Percentiles rank a stretch among this genome's conserved stretches.
Evolutionary conservation across 53 echinoderm and acorn worm genomes (phyloP).

Genomic region (Crossaster papposus): DNA sequence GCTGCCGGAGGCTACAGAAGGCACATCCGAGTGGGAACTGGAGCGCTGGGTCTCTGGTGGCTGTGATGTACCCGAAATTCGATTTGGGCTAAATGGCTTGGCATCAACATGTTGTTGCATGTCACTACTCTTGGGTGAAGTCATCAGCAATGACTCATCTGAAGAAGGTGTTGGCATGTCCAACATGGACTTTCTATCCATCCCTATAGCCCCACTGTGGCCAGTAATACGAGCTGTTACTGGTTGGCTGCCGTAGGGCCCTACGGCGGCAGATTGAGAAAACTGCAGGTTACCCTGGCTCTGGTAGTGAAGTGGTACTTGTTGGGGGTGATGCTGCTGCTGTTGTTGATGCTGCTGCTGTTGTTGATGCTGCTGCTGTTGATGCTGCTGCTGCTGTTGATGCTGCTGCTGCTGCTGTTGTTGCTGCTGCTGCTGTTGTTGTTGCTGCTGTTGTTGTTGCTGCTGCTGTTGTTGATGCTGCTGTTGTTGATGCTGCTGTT

Average conservation of each 20-base stretch:
- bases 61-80: conserved; percentile 31
- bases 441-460: too few species aligned
- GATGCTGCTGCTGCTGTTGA: too few species aligned
- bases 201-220: conserved; percentile 10
- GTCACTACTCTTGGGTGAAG: conserved; percentile 68
- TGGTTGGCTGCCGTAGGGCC: conserved; percentile 28
- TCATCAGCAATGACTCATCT: conserved; percentile 19
- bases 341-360: conserved; percentile 39
- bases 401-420: too few species aligned
- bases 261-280: conserved; percentile 30
- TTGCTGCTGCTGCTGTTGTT: too few species aligned
- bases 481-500: too few species aligned
- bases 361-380: conserved; percentile 22
- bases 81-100: conserved; percentile 91
- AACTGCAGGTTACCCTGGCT: conserved; percentile 49
- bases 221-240: conserved; percentile 22
- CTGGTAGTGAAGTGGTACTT: conserved; percentile 42
- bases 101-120: conserved; percentile 97
- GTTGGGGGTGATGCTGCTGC: conserved; percentile 38
- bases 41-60: conserved; percentile 45
- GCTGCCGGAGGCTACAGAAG: conserved; percentile 6
- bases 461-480: too few species aligned
- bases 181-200: conserved; percentile 47
- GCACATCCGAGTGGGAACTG: conserved; percentile 31
- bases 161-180: conserved; percentile 35